Percentiles rank a stretch among this genome's conserved stretches.
Evolutionary conservation across 2,113 vertebrate species (phyloP).

Genomic region (Gasterosteus aculeatus): DNA sequence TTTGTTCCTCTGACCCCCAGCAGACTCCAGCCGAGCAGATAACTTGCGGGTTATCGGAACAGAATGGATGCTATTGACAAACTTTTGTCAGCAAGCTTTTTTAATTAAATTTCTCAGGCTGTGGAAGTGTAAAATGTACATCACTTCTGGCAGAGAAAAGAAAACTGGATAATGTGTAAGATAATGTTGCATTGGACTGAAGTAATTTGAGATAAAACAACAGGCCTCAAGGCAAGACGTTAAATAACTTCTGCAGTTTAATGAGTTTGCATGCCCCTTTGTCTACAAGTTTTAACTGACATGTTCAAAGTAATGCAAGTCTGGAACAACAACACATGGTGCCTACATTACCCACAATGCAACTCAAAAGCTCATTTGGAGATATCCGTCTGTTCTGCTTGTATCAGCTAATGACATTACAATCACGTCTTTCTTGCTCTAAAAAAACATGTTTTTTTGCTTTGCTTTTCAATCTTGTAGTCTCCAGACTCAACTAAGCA

Average conservation of each 20-base stretch:
- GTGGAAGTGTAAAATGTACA: not conserved
- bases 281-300: not conserved
- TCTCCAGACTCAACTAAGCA: not conserved
- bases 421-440: not conserved
- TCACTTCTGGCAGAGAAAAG: too few relatives aligned
- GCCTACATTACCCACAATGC: not conserved
- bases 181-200: not conserved
- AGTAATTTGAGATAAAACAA: not conserved
- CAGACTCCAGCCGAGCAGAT: not conserved
- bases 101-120: not conserved
- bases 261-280: not conserved
- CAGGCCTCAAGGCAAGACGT: not conserved
- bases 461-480: not conserved
- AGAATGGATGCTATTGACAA: not conserved
- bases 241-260: too few relatives aligned
- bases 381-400: not conserved
- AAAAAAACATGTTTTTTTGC: not conserved
- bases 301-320: not conserved
- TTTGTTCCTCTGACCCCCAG: conserved; percentile 14
- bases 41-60: conserved; percentile 11
- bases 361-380: not conserved
- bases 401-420: not conserved
- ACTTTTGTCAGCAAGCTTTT: conserved; percentile 1
- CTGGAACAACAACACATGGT: too few relatives aligned
- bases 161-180: not conserved